A percentile compares a stretch with the other conserved stretches of the same genome.
These are phyloP conservation scores for Beris chalybata DNA, from an alignment of 2,888 invertebrate species.

Conservation along the genomic window DNA sequence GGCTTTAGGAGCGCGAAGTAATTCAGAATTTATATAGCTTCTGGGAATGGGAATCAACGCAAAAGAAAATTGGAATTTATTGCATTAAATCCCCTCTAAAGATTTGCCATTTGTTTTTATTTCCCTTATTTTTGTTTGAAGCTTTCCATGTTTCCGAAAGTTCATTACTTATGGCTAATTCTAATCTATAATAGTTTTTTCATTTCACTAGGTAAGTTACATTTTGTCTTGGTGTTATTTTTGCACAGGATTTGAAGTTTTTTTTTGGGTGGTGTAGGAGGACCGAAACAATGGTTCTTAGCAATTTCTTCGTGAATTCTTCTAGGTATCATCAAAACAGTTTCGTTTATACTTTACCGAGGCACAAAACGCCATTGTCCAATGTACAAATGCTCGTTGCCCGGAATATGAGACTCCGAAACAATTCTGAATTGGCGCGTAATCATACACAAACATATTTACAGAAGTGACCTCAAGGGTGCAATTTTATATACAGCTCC, in stretches of 20 bases:
- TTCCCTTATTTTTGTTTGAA: background rate
- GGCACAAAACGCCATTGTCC: too few species aligned
- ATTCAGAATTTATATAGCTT: slow-evolving; percentile 37
- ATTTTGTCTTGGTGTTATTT: too few species aligned
- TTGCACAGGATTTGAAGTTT: too few species aligned
- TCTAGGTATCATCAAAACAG: too few species aligned
- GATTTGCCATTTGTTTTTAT: background rate
- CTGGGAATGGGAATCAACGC: slow-evolving; percentile 24
- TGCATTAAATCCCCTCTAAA: slow-evolving; percentile 14
- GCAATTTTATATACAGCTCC: slow-evolving; percentile 33
- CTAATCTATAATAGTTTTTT: background rate
- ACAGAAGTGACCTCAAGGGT: slow-evolving; percentile 36
- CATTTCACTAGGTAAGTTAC: too few species aligned
- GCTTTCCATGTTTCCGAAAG: background rate
- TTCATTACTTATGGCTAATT: background rate
- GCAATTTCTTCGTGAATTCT: too few species aligned
- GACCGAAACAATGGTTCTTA: too few species aligned
- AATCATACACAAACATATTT: slow-evolving; percentile 34
- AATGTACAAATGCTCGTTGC: background rate
- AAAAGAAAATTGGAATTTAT: slow-evolving; percentile 35
- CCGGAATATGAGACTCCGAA: background rate
- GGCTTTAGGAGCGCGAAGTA: slow-evolving; percentile 34
- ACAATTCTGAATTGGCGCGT: slow-evolving; percentile 35
- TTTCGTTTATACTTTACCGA: too few species aligned
- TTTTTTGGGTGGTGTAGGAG: too few species aligned